These are phyloP conservation scores for Heteropelma amictum DNA, from an alignment of 2,888 invertebrate species.

Conservation along the genomic window DNA sequence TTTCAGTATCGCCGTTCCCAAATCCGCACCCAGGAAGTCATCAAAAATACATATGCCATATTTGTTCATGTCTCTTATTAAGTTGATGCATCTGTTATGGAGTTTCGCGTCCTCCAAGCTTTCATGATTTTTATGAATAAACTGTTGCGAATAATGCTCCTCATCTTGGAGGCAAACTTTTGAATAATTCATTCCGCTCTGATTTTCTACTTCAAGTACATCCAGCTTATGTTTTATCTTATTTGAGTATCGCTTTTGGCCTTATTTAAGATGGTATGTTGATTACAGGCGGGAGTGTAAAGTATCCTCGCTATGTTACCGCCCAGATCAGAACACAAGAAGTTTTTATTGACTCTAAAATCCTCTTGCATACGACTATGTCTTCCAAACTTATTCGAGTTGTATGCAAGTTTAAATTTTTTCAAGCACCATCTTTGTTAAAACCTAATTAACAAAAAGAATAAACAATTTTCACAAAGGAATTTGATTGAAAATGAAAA, in stretches of 20 bases:
- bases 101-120: constrained; percentile 77
- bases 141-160: constrained; percentile 78
- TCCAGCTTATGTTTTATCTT: too few relatives aligned
- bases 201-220: neutral
- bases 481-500: too few relatives aligned
- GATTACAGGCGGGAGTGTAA: too few relatives aligned
- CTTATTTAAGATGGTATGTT: neutral
- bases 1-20: constrained; percentile 86
- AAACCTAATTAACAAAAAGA: too few relatives aligned
- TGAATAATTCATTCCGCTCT: constrained; percentile 60
- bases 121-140: constrained; percentile 80
- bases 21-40: constrained; percentile 90
- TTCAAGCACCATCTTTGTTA: too few relatives aligned
- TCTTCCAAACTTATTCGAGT: too few relatives aligned
- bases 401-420: too few relatives aligned
- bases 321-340: too few relatives aligned
- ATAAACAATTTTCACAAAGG: too few relatives aligned
- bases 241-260: neutral
- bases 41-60: constrained; percentile 96
- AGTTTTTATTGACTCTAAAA: neutral
- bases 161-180: constrained; percentile 79
- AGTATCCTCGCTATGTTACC: too few relatives aligned
- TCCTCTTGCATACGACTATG: too few relatives aligned
- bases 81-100: constrained; percentile 85
- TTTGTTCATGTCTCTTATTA: constrained; percentile 89